Evolutionary conservation across 2,797 vertebrate species (phyloP).

Genomic region (Sebastes kiyomatsui): DNA sequence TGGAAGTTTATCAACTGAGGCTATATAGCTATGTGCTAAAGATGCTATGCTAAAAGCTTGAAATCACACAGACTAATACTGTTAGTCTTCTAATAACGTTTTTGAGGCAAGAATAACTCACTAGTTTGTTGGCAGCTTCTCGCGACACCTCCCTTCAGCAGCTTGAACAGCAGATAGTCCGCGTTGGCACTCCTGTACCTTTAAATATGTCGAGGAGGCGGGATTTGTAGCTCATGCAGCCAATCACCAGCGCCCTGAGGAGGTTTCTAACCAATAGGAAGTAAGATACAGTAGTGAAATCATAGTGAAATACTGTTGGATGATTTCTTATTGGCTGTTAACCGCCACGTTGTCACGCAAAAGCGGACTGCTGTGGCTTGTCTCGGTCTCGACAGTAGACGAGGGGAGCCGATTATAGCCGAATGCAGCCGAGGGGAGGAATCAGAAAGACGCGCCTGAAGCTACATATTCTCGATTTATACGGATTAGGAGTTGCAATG

Average conservation of each 20-base stretch:
- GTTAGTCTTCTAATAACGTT: background rate
- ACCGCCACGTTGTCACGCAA: constrained; percentile 88
- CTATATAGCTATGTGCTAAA: too few relatives aligned
- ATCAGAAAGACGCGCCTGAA: background rate
- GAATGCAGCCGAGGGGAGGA: background rate
- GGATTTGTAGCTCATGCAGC: background rate
- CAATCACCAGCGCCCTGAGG: constrained; percentile 21
- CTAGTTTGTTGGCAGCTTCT: constrained; percentile 1
- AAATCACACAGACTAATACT: background rate
- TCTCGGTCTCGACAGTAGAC: background rate
- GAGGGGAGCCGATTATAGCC: background rate
- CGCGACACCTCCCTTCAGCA: background rate
- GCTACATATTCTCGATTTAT: too few relatives aligned
- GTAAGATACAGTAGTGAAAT: background rate
- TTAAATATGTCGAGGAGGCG: constrained; percentile 70
- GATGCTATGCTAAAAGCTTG: too few relatives aligned
- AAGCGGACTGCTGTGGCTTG: background rate
- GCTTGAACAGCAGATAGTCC: background rate
- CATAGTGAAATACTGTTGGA: too few relatives aligned
- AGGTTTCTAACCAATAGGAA: constrained; percentile 68
- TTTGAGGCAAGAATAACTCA: constrained; percentile 30
- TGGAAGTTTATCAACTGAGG: background rate
- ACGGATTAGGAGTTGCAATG: background rate
- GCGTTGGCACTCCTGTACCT: constrained; percentile 70
- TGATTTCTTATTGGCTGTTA: constrained; percentile 71